These are phyloP conservation scores for Gymnorhina tibicen DNA, from an alignment of 2,113 vertebrate species.

Conservation along the genomic window DNA sequence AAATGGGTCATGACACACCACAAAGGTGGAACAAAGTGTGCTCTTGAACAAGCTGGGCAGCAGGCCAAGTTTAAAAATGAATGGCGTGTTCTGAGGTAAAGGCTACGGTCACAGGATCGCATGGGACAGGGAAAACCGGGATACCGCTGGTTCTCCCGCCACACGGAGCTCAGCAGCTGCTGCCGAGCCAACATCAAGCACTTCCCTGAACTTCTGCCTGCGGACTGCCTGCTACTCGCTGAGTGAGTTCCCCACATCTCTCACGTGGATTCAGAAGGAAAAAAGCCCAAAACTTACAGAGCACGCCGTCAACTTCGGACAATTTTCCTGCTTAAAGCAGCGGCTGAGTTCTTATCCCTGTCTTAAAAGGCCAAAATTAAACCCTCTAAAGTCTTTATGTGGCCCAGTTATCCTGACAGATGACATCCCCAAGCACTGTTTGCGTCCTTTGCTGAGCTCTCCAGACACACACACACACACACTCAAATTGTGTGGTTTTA, in stretches of 20 bases:
- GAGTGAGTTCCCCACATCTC: neutral
- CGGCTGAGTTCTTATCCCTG: neutral
- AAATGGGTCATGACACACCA: neutral
- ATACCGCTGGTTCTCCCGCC: accelerated
- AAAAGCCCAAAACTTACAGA: neutral
- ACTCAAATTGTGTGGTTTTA: accelerated
- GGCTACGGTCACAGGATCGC: neutral
- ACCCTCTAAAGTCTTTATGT: neutral
- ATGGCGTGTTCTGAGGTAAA: neutral
- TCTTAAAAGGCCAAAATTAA: neutral
- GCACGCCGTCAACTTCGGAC: accelerated
- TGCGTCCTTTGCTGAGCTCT: neutral
- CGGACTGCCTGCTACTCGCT: too few relatives aligned
- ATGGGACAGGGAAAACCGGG: accelerated
- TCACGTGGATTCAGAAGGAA: accelerated
- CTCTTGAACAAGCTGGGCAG: neutral
- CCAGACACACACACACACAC: neutral
- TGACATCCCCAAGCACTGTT: neutral
- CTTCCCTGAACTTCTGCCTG: neutral
- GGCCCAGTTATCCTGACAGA: neutral
- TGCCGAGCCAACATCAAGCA: neutral
- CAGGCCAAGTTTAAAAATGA: neutral
- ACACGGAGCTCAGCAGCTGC: neutral
- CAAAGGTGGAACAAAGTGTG: neutral
- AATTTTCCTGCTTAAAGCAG: neutral